Base-by-base conservation (phyloP, 2,888 invertebrate species). In the Plebejus melissa region DNA sequence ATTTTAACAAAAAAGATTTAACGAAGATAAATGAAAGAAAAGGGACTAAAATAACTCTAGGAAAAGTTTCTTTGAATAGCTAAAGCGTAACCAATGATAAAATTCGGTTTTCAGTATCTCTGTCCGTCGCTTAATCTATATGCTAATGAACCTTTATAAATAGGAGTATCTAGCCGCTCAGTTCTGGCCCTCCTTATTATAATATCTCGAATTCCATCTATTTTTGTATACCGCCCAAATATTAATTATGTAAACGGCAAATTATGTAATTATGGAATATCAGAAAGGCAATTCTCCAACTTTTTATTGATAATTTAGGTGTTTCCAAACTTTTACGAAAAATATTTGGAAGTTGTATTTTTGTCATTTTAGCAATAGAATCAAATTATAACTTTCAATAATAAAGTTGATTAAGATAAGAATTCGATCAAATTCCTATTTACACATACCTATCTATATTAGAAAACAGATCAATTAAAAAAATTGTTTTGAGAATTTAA, bases 121-220 rank as follows among this genome's bases (percentile, higher is more conserved):
- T 81, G 84, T 85, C 83, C 81, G 82, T 82, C 83, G 81, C 85
- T 87, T 89, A 90, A 90, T 91, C 86, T 91, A 88, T 90, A 91
- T 91, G 91, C 84, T 87, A 91, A 91, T 90, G 86, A 84, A 83
- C 80, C 79, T 76, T 80, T 79, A 76, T 81, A 80, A 79, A 75
- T 75, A 54, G 54, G 54, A 54, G 54, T 54, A 69, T 65, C 74
- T 69, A 75, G 75, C 32, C 54, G 36, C 75, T 32, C 38, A 16
- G 38, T 38, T 54, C 22, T 69, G 32, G 54, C 36, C 69, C 36
- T 28, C 54, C 69, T 28, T 28, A 22, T 75, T 69, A 38, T 75
- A 36, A 38, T 70, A 36, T 75, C 60, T 54, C 57, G n/a, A 9
- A 54, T 69, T 5, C 22, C 54, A 32, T 75, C 65, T 57, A 75